phyloP scores from a whole-genome alignment of 2,113 vertebrate genomes.

The Sinocyclocheilus grahami region DNA sequence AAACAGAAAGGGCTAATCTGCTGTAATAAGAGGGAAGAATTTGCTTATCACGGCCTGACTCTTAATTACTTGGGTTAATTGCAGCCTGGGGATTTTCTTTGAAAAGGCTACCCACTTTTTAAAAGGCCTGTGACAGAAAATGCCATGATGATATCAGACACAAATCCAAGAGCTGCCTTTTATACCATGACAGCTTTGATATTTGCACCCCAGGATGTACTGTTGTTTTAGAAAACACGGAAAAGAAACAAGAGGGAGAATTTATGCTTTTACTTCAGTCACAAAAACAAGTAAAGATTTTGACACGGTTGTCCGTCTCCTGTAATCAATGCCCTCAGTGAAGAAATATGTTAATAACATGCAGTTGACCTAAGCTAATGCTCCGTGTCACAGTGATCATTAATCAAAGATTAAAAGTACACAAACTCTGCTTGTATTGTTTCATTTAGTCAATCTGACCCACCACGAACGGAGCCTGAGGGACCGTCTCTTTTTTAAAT shows the following conservation, averaged over 20 bases:
- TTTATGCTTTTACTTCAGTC: conserved; percentile 30
- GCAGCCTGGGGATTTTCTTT: conserved; percentile 67
- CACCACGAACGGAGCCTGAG: conserved; percentile 86
- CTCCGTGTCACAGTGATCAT: background rate
- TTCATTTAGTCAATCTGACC: conserved; percentile 58
- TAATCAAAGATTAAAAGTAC: background rate
- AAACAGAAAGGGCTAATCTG: conserved; percentile 69
- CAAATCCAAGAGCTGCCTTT: conserved; percentile 62
- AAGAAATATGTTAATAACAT: background rate
- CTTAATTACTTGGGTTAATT: conserved; percentile 79
- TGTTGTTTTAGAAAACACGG: conserved; percentile 64
- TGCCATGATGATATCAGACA: conserved; percentile 66
- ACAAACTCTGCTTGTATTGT: background rate
- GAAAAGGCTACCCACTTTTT: conserved; percentile 60
- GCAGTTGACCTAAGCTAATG: background rate
- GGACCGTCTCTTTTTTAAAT: conserved; percentile 87
- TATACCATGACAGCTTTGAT: conserved; percentile 66
- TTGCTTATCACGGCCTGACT: conserved; percentile 78
- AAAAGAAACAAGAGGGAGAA: conserved; percentile 53
- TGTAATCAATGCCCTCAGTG: background rate
- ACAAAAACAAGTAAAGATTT: conserved; percentile 7
- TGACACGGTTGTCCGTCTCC: conserved; percentile 9
- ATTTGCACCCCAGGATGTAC: conserved; percentile 66
- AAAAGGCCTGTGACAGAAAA: conserved; percentile 65
- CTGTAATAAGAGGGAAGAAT: conserved; percentile 73